phyloP scores from a whole-genome alignment of 2,797 vertebrate species.

The Menidia menidia region DNA sequence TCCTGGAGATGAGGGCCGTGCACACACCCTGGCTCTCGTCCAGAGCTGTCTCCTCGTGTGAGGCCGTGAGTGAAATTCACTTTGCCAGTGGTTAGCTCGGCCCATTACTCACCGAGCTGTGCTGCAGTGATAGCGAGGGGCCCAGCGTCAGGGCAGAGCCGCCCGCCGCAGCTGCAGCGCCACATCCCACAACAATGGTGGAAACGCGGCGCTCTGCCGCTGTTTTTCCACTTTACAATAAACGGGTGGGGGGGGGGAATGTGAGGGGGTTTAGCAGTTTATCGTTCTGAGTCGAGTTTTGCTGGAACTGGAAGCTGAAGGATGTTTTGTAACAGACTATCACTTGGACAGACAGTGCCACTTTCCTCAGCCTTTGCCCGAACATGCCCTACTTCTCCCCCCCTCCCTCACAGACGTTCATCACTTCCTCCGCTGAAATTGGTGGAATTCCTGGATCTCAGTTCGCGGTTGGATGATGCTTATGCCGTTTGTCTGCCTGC shows the following conservation, averaged over 20 bases:
- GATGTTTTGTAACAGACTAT: slow-evolving; percentile 37
- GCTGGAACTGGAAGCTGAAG: slow-evolving; percentile 15
- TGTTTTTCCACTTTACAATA: slow-evolving; percentile 10
- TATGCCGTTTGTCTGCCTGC: slow-evolving; percentile 66
- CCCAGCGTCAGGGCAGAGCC: slow-evolving; percentile 50
- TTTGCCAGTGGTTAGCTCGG: slow-evolving; percentile 68
- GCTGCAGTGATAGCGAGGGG: slow-evolving; percentile 61
- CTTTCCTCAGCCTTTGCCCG: slow-evolving; percentile 56
- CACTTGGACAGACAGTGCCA: slow-evolving; percentile 40
- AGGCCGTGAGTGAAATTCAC: slow-evolving; percentile 68
- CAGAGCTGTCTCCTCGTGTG: slow-evolving; percentile 58
- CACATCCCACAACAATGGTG: slow-evolving; percentile 58
- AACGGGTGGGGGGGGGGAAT: too few species aligned
- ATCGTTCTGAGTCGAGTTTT: slow-evolving; percentile 7
- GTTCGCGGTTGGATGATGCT: slow-evolving; percentile 59
- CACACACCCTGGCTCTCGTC: slow-evolving; percentile 63
- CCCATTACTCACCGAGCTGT: slow-evolving; percentile 73
- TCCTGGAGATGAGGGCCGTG: slow-evolving; percentile 59
- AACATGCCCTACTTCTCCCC: slow-evolving; percentile 51
- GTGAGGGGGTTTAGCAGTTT: too few species aligned
- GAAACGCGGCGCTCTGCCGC: slow-evolving; percentile 47
- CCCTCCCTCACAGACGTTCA: slow-evolving; percentile 38
- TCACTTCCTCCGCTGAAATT: slow-evolving; percentile 73
- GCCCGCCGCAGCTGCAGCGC: slow-evolving; percentile 45
- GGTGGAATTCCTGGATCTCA: slow-evolving; percentile 72